phyloP scores from a whole-genome alignment of 2,888 invertebrate species.

The Conistra vaccinii region DNA sequence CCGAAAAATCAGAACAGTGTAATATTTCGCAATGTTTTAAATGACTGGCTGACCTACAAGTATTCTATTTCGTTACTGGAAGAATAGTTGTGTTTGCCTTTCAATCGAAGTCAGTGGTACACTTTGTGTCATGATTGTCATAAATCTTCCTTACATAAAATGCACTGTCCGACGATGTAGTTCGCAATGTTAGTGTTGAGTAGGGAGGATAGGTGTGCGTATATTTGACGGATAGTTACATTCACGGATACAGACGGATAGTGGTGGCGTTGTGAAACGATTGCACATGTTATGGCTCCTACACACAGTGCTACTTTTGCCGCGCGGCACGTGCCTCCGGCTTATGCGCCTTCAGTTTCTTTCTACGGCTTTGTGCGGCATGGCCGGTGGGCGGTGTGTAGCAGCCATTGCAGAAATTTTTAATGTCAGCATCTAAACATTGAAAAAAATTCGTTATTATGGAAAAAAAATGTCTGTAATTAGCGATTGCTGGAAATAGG shows the following conservation, averaged over 20 bases:
- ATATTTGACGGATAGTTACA: not conserved
- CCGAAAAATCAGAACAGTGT: no score
- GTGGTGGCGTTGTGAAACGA: not conserved
- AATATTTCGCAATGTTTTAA: no score
- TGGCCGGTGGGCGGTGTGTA: no score
- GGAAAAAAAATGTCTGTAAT: not conserved
- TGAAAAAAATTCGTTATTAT: not conserved
- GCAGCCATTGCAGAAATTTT: no score
- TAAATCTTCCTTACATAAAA: constrained; percentile 70
- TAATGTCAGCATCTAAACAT: no score
- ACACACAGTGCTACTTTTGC: no score
- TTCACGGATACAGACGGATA: not conserved
- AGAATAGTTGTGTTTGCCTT: constrained; percentile 1
- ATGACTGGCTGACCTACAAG: not conserved
- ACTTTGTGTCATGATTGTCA: constrained; percentile 32
- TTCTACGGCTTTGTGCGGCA: no score
- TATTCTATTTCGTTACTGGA: not conserved
- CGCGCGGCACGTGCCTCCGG: no score
- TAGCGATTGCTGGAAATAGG: not conserved
- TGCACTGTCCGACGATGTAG: constrained; percentile 61
- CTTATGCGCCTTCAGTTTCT: no score
- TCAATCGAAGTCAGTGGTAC: constrained; percentile 1
- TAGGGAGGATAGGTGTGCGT: constrained; percentile 29
- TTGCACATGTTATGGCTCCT: no score
- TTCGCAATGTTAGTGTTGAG: constrained; percentile 49